phyloP scores from a whole-genome alignment of 2,113 vertebrate genomes.

The Notothenia coriiceps region DNA sequence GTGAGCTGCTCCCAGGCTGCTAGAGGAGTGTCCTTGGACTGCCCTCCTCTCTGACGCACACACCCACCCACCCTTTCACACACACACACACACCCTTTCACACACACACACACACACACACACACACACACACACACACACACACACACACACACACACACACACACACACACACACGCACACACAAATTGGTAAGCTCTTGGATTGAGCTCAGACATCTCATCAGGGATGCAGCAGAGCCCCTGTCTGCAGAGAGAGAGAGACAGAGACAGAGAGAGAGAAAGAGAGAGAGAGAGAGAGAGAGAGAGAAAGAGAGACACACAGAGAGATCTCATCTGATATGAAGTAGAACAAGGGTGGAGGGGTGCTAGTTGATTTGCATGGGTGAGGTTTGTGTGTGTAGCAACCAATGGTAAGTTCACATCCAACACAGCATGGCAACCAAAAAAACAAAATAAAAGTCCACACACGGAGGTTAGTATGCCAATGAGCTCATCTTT shows the following conservation, averaged over 20 bases:
- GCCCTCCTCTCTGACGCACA: constrained; percentile 81
- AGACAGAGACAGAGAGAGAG: constrained; percentile 44
- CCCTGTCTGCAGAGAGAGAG: constrained; percentile 75
- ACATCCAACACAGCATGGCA: not conserved
- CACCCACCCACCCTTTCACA: constrained; percentile 21
- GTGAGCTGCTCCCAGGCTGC: constrained; percentile 73
- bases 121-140: constrained; percentile 32
- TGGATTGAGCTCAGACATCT: constrained; percentile 81
- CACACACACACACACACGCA: constrained; percentile 31
- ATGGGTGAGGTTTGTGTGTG: constrained; percentile 54
- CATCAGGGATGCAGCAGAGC: constrained; percentile 85
- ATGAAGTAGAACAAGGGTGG: constrained; percentile 50
- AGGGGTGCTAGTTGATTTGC: constrained; percentile 55
- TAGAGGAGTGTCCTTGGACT: constrained; percentile 83
- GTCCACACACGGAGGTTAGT: constrained; percentile 66
- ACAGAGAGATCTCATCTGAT: constrained; percentile 54
- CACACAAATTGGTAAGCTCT: constrained; percentile 51
- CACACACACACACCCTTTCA: constrained; percentile 38
- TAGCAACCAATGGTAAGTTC: constrained; percentile 20
- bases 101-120: constrained; percentile 25
- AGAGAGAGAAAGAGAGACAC: constrained; percentile 33
- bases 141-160: constrained; percentile 22
- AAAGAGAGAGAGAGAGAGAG: constrained; percentile 51
- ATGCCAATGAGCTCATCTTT: constrained; percentile 90
- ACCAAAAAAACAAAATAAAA: constrained; percentile 56